Conservation (phyloP, 2,888 invertebrate genomes). For the Rotaria magnacalcarata region DNA sequence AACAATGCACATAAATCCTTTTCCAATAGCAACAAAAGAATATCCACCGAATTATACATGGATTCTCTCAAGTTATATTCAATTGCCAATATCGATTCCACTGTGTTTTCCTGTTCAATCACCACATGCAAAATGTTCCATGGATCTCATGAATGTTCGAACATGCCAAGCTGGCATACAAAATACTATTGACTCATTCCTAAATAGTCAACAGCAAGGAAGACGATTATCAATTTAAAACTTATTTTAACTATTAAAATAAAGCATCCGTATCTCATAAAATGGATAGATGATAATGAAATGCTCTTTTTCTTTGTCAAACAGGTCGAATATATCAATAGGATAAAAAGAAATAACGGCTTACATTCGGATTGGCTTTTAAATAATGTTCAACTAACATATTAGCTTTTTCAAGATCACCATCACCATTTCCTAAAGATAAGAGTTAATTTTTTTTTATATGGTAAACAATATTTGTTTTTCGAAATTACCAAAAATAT, state of each 20-base stretch:
- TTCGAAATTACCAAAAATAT: slow-evolving; percentile 68
- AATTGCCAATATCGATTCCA: not conserved
- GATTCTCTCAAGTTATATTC: not conserved
- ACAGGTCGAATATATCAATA: too few species aligned
- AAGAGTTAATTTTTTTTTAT: not conserved
- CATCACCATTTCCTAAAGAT: slow-evolving; percentile 65
- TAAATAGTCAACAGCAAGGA: not conserved
- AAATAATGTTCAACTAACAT: slow-evolving; percentile 65
- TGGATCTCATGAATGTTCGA: not conserved
- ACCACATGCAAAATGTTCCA: not conserved
- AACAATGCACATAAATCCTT: too few species aligned
- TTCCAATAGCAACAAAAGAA: not conserved
- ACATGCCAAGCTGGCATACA: not conserved
- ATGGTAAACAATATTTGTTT: too few species aligned
- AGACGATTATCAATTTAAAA: not conserved
- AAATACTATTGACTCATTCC: not conserved
- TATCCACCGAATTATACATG: not conserved
- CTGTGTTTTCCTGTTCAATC: not conserved
- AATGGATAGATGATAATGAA: too few species aligned
- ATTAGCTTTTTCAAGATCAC: slow-evolving; percentile 73
- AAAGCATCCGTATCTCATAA: too few species aligned
- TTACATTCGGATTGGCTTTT: slow-evolving; percentile 68
- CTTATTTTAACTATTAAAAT: too few species aligned
- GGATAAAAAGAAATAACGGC: slow-evolving; percentile 12
- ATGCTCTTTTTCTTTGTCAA: too few species aligned